These are phyloP conservation scores for Drosophila ambigua DNA, from an alignment of 1,140 invertebrate species.

Conservation along the genomic window DNA sequence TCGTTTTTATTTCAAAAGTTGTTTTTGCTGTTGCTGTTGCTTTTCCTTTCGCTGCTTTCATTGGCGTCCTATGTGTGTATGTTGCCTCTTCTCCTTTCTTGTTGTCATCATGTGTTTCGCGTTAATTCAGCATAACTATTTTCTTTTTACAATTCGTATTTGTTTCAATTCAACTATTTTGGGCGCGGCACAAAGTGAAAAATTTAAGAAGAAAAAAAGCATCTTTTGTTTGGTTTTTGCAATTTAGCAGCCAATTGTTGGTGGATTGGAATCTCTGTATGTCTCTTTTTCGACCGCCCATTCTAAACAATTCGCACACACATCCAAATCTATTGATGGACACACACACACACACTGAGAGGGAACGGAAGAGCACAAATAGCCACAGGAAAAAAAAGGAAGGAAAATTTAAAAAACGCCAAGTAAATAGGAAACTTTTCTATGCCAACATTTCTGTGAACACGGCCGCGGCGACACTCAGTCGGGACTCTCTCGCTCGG, in stretches of 20 bases:
- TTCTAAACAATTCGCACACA: conserved; percentile 33
- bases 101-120: conserved; percentile 45
- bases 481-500: conserved; percentile 1
- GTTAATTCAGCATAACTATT: conserved; percentile 3
- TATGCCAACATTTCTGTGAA: background rate
- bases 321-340: background rate
- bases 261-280: conserved; percentile 7
- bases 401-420: conserved; percentile 2
- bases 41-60: conserved; percentile 7
- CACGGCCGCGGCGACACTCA: conserved; percentile 21
- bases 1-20: conserved; percentile 14
- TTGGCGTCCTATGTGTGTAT: conserved; percentile 20
- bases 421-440: conserved; percentile 44
- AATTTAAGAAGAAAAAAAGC: conserved; percentile 9
- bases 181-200: conserved; percentile 31
- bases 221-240: conserved; percentile 36
- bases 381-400: conserved; percentile 39
- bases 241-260: conserved; percentile 9
- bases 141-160: conserved; percentile 10
- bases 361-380: conserved; percentile 31
- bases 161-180: conserved; percentile 32
- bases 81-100: conserved; percentile 32
- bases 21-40: conserved; percentile 2
- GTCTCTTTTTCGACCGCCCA: conserved; percentile 43
- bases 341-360: conserved; percentile 19